Evolutionary conservation across 1,140 invertebrate genomes (phyloP), one percentile per base, ranked within the genome.

Genomic region (Zaprionus africanus): DNA sequence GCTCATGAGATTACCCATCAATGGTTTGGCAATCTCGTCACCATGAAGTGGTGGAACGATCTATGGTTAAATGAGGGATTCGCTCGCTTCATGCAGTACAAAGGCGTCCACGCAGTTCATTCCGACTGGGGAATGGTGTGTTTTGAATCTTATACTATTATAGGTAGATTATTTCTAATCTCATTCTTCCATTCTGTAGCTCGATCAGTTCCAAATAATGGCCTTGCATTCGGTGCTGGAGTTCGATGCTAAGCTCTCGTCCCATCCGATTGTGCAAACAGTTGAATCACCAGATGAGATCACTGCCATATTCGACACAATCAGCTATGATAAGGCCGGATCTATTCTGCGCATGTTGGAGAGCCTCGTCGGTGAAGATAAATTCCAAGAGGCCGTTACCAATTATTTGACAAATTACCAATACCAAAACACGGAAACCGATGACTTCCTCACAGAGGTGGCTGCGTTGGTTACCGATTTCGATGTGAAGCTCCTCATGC

Each of bases 11-110:
- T 99, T 26, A 97, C 97, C 11, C 98, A 99, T 83, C 97, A 96
- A 96, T 98, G 97, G 97, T 97, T 97, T 92, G 97, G 97, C 66
- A 97, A 97, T 94, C 94, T 97, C 79, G 97, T 98, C 4, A 98
- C 97, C 22, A 96, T 98, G 95, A 94, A 96, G 58, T 98, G 97
- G 97, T 99, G 98, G 98, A 96, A 97, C 91, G 97, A 98, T 91
- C 92, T 99, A 0, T 99, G 97, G 97, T 93, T 98, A 11, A 98
- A 98, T 92, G 97, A 98, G 93, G 97, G 98, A 6, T 98, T 99
- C 90, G 98, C 98, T 4, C 95, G 95, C 13, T 99, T 96, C 86
- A 97, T 98, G 94, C 95, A 97, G 93, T 97, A 95, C 78, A 97
- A 97, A 92, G 96, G 96, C 58, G 94, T 96, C 2, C 93, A 96